A percentile compares a stretch with the other conserved stretches of the same genome.
These are phyloP conservation scores for Thera obeliscata DNA, from an alignment of 2,888 invertebrate genomes.

Conservation along the genomic window DNA sequence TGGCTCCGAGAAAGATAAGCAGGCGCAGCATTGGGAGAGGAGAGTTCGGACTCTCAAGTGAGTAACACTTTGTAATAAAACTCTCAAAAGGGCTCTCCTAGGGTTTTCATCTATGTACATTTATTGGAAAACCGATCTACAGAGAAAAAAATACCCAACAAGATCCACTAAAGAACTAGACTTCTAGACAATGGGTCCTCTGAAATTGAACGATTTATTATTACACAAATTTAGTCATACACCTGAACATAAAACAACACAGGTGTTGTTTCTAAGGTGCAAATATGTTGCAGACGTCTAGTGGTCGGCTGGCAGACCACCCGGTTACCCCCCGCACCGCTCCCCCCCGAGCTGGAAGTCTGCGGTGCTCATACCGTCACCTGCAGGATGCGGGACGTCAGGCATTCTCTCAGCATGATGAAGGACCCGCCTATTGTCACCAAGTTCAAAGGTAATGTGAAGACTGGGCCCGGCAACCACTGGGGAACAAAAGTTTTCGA, in stretches of 20 bases:
- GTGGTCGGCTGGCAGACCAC: slow-evolving; percentile 95
- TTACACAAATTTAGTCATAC: too few relatives aligned
- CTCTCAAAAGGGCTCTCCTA: too few relatives aligned
- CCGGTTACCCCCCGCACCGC: slow-evolving; percentile 91
- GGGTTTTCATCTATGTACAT: too few relatives aligned
- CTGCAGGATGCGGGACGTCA: slow-evolving; percentile 85
- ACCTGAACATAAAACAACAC: too few relatives aligned
- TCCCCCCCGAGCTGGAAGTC: slow-evolving; percentile 91
- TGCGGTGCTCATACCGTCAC: slow-evolving; percentile 89
- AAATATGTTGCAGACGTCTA: slow-evolving; percentile 77
- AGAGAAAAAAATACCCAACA: too few relatives aligned
- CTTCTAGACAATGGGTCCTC: too few relatives aligned
- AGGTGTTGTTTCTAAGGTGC: too few relatives aligned
- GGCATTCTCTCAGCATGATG: slow-evolving; percentile 88
- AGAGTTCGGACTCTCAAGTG: slow-evolving; percentile 90
- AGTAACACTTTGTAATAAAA: slow-evolving; percentile 38
- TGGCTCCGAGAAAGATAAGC: slow-evolving; percentile 90
- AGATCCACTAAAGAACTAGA: too few relatives aligned
- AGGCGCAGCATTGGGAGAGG: slow-evolving; percentile 94
- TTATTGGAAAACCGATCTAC: too few relatives aligned
- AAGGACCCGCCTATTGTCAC: slow-evolving; percentile 93
- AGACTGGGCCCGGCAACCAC: too few relatives aligned
- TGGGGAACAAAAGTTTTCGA: too few relatives aligned
- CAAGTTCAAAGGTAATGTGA: slow-evolving; percentile 93
- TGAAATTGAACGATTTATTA: too few relatives aligned